These are phyloP conservation scores for Melipona quadrifasciata DNA, from an alignment of 1,140 invertebrate species.

Conservation along the genomic window DNA sequence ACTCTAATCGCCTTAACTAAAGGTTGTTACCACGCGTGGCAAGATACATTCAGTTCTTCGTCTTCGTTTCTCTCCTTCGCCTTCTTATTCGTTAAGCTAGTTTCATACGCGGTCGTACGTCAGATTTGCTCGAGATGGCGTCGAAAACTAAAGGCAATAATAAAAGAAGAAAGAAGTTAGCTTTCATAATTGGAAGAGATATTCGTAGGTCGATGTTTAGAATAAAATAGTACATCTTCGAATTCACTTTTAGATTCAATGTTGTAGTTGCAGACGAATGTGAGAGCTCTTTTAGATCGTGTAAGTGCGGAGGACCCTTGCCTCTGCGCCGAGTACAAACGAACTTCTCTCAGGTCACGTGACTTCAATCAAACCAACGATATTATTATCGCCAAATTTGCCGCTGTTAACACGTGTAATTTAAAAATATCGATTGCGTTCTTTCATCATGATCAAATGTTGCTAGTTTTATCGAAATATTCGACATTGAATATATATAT, in stretches of 20 bases:
- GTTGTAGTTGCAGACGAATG: background rate
- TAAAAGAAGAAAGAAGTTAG: background rate
- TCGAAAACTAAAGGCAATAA: background rate
- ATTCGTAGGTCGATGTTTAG: background rate
- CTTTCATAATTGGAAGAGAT: background rate
- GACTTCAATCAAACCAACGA: slow-evolving; percentile 4
- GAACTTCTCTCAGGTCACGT: slow-evolving; percentile 14
- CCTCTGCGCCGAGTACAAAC: background rate
- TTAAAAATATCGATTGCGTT: background rate
- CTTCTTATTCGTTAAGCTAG: background rate
- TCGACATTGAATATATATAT: no score
- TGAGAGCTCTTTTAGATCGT: slow-evolving; percentile 1
- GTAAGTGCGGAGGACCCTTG: background rate
- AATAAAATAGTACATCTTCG: background rate
- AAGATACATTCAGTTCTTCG: slow-evolving; percentile 29
- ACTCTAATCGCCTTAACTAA: slow-evolving; percentile 67
- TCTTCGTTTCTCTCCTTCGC: slow-evolving; percentile 7
- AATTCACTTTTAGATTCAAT: background rate
- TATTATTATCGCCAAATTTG: slow-evolving; percentile 29
- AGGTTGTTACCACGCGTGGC: slow-evolving; percentile 62
- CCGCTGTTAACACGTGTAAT: background rate
- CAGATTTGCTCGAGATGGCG: background rate
- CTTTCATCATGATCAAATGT: background rate
- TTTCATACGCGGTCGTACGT: background rate
- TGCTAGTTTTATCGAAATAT: no score